Evolutionary conservation across 2,888 invertebrate genomes (phyloP).

Genomic region (Amphipoea lucens): DNA sequence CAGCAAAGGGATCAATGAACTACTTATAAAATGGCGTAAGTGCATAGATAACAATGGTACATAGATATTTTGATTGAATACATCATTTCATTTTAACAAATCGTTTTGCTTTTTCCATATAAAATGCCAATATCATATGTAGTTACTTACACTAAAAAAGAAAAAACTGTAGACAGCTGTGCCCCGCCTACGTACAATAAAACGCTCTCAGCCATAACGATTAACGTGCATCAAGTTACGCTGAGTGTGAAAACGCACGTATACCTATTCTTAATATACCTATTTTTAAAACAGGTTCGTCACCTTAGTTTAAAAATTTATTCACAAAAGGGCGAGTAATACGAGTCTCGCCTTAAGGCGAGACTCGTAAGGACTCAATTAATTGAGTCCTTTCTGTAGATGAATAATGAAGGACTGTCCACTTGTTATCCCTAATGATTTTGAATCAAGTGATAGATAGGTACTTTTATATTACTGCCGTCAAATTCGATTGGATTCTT

Average conservation of each 20-base stretch:
- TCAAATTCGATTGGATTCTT: constrained; percentile 44
- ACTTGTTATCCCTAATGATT: constrained; percentile 57
- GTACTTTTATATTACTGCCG: constrained; percentile 46
- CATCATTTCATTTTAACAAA: no score
- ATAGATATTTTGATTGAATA: no score
- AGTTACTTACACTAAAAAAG: no score
- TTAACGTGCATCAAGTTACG: not conserved
- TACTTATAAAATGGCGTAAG: no score
- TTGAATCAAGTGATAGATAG: constrained; percentile 41
- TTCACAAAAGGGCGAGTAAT: constrained; percentile 23
- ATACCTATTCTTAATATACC: not conserved
- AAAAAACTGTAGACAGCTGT: no score
- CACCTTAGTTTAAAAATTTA: constrained; percentile 9
- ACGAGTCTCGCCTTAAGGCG: constrained; percentile 15
- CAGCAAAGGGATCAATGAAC: no score
- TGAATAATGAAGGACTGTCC: constrained; percentile 53
- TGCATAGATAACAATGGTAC: no score
- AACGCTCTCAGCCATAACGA: not conserved
- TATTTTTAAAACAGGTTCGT: constrained; percentile 16
- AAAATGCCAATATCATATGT: no score
- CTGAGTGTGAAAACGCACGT: not conserved
- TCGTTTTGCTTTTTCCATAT: no score
- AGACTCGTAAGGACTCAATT: no score
- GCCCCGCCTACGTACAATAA: not conserved
- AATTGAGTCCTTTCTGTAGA: constrained; percentile 37